Base-by-base conservation (phyloP, 2,113 vertebrate species). In the Natator depressus region DNA sequence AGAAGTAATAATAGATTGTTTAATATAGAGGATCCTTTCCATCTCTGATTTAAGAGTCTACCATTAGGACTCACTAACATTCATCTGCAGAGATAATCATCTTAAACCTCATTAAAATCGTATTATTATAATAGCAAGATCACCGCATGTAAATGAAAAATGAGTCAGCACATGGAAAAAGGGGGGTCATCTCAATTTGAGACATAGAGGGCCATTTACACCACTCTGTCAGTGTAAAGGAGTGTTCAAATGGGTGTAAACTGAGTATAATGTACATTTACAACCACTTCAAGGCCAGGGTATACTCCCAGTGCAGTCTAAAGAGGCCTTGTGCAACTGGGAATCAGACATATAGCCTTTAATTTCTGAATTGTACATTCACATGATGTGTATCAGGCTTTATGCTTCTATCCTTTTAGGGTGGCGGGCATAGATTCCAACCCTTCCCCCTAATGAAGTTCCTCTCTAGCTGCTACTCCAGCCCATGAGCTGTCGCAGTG, bases 1-100 rank as follows among this genome's bases (percentile, higher is more conserved):
- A 13, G 51, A 84, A 78, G 51, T 83, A 55, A 93, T 35, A 31
- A 62, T 86, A 38, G 19, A 75, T 75, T 42, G 12, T 91, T 89
- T 91, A 94, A 95, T 92, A 50, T 72, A 89, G 49, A 79, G 88
- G n/a, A 2, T 6, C 85, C 88, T 94, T 89, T 93, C 90, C 14
- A 42, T 51, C 5, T 93, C 79, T 85, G 91, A 85, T 46, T 82
- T 90, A 87, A 11, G 92, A 85, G 92, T 22, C 31, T 72, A 25
- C 84, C 89, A 27, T 51, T 91, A 0, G 87, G 78, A 35, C 91
- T 94, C n/a, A 19, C 69, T 55, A 93, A 54, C 62, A 90, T 87
- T 85, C 10, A 50, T 89, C 85, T 93, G 93, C 94, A 82, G 90
- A 86, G 62, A 72, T 49, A 87, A 57, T 88, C 29, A 31, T 88